A percentile compares a stretch with the other conserved stretches of the same genome.
Evolutionary conservation across 2,797 vertebrate genomes (phyloP).

Genomic region (Sardinella longiceps): DNA sequence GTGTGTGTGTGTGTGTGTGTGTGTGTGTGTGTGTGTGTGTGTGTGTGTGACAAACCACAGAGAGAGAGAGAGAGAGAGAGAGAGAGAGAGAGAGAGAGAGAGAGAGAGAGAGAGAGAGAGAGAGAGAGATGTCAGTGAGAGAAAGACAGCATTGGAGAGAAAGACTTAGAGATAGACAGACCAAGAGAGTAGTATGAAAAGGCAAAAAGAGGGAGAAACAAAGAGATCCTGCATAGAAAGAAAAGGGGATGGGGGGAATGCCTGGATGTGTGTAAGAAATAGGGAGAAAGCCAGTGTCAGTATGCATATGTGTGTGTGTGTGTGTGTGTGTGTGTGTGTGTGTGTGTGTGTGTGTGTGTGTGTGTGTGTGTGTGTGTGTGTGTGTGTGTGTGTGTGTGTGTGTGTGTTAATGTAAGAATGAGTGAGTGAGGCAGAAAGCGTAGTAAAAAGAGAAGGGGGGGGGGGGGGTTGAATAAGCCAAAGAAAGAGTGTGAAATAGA

Average conservation of each 20-base stretch:
- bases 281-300: no score
- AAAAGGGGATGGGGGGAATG: not conserved
- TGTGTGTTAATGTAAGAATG: not conserved
- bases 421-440: not conserved
- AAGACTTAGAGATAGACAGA: not conserved
- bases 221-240: not conserved
- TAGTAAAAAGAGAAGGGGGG: not conserved
- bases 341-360: not conserved
- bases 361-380: not conserved
- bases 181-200: not conserved
- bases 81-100: not conserved
- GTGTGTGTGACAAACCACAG: not conserved
- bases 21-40: not conserved
- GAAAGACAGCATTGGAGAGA: not conserved
- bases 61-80: not conserved
- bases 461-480: not conserved
- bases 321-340: not conserved
- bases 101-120: not conserved
- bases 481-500: not conserved
- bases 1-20: not conserved
- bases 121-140: not conserved
- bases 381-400: not conserved
- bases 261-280: not conserved
- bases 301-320: not conserved
- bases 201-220: not conserved